phyloP scores from a whole-genome alignment of 2,888 invertebrate genomes.

The Tridacna crocea region DNA sequence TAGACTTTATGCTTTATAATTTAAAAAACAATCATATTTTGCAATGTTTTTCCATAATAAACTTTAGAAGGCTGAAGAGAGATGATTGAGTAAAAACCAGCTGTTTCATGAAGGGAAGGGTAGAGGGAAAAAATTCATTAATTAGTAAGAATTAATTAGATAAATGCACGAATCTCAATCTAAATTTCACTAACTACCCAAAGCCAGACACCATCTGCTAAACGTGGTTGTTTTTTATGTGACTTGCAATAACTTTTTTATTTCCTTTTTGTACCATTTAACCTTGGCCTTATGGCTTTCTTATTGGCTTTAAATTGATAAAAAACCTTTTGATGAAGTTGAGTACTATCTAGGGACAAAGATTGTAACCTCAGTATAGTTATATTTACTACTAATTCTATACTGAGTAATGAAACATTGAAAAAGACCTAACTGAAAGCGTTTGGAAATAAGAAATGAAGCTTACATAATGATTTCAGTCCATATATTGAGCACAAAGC shows the following conservation, averaged over 20 bases:
- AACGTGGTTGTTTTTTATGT: slow-evolving; percentile 9
- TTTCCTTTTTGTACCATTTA: slow-evolving; percentile 25
- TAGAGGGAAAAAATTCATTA: neutral
- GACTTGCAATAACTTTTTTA: slow-evolving; percentile 18
- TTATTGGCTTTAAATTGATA: slow-evolving; percentile 28
- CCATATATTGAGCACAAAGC: no score
- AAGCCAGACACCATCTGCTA: slow-evolving; percentile 13
- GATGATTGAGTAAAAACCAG: no score
- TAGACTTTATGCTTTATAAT: no score
- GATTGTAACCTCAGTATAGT: neutral
- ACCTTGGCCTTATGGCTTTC: slow-evolving; percentile 19
- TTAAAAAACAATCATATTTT: no score
- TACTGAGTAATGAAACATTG: no score
- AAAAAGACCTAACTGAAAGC: no score
- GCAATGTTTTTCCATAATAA: no score
- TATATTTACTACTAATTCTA: no score
- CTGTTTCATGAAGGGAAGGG: neutral
- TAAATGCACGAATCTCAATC: slow-evolving; percentile 1
- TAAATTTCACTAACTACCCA: slow-evolving; percentile 14
- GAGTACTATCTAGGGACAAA: neutral
- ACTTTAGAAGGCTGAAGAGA: no score
- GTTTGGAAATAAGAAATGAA: no score
- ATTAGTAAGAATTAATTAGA: slow-evolving; percentile 12
- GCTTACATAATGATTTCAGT: no score
- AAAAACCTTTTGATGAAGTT: slow-evolving; percentile 22